These are phyloP conservation scores for Zoanthus solanderi DNA, from an alignment of 92 coral and sea anemone species.

Conservation along the genomic window DNA sequence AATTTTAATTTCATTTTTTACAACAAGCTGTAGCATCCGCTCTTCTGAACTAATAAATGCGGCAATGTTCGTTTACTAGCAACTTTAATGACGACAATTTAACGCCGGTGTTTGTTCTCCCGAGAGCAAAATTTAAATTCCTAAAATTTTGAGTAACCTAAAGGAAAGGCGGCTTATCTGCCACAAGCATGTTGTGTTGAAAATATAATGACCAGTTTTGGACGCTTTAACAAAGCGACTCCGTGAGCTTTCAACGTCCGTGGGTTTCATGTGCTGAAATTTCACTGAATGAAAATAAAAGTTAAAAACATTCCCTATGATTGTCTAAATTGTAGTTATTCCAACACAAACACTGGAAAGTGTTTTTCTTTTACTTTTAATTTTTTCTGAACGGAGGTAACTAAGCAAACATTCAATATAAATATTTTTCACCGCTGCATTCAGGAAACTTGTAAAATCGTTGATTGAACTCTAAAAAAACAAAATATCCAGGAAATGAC, in stretches of 20 bases:
- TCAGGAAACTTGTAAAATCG: not conserved
- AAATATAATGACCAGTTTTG: not conserved
- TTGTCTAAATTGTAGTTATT: not conserved
- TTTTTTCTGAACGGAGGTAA: constrained; percentile 28
- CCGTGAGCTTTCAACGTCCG: not conserved
- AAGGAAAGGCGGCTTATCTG: not conserved
- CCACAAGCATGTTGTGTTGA: not conserved
- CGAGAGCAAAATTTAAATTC: constrained; percentile 7
- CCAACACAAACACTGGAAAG: not conserved
- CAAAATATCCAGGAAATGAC: not conserved
- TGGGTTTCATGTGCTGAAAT: not conserved
- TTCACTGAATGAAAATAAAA: not conserved
- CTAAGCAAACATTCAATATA: not conserved
- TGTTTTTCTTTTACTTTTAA: not conserved
- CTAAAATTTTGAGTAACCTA: not conserved
- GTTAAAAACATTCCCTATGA: not conserved
- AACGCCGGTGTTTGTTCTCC: not conserved
- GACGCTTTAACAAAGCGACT: not conserved
- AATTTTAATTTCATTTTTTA: not conserved
- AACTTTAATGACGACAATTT: not conserved
- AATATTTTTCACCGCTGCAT: not conserved
- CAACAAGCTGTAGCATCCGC: constrained; percentile 2
- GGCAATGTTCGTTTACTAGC: not conserved
- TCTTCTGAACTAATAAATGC: not conserved
- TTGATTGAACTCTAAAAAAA: not conserved